phyloP scores from a whole-genome alignment of 2,797 vertebrate species.

The Chiroxiphia lanceolata region DNA sequence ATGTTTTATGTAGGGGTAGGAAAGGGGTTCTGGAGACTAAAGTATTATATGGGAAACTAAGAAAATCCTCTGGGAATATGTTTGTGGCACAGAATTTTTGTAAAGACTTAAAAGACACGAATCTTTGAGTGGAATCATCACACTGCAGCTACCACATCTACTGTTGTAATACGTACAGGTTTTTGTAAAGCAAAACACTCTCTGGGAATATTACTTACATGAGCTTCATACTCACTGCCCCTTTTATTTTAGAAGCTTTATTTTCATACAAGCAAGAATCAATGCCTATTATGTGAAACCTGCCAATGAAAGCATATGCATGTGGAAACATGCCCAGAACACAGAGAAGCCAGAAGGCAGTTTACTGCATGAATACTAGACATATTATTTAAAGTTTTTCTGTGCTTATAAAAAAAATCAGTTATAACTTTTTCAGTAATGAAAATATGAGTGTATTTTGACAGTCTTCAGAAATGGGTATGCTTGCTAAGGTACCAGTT shows the following conservation, averaged over 20 bases:
- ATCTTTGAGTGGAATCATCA: neutral
- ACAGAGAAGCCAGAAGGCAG: neutral
- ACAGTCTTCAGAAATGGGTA: neutral
- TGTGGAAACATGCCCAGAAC: neutral
- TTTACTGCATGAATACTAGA: neutral
- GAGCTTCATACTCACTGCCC: neutral
- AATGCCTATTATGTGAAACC: neutral
- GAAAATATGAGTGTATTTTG: neutral
- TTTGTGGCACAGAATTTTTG: neutral
- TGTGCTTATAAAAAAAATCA: neutral
- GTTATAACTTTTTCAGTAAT: neutral
- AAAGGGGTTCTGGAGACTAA: neutral
- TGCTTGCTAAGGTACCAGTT: neutral
- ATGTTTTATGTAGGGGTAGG: neutral
- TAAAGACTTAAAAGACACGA: neutral
- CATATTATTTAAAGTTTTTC: neutral
- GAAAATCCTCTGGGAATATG: neutral
- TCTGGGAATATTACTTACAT: neutral
- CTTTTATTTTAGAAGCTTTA: neutral
- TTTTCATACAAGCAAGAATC: neutral
- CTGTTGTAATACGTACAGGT: neutral
- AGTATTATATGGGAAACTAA: neutral
- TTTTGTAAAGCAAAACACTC: neutral
- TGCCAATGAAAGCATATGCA: neutral
- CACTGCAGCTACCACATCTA: neutral